These are phyloP conservation scores for Helicoverpa assulta DNA, from an alignment of 2,888 invertebrate species.

Conservation along the genomic window DNA sequence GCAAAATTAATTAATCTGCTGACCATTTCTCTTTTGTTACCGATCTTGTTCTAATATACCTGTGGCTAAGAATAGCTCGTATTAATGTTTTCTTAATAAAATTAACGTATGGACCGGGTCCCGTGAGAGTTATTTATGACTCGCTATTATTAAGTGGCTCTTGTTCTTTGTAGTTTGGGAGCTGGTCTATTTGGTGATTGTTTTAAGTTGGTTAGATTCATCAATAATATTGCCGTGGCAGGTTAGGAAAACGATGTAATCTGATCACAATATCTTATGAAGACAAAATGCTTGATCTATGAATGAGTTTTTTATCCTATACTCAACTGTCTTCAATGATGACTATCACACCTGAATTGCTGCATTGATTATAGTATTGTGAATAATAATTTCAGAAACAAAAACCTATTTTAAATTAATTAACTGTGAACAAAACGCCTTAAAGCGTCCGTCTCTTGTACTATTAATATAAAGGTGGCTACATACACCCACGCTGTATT, in stretches of 20 bases:
- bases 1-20: conserved; percentile 44
- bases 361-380: no score
- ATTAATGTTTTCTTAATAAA: conserved; percentile 47
- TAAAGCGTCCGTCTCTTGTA: conserved; percentile 10
- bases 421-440: neutral
- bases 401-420: neutral
- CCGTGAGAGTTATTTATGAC: conserved; percentile 43
- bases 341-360: no score
- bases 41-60: conserved; percentile 30
- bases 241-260: no score
- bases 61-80: conserved; percentile 22
- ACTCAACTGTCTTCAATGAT: no score
- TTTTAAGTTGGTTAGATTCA: neutral
- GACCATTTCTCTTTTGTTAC: conserved; percentile 25
- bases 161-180: conserved; percentile 17
- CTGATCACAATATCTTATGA: no score
- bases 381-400: no score
- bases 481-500: conserved; percentile 44
- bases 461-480: conserved; percentile 21
- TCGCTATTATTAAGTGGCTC: conserved; percentile 36
- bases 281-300: no score
- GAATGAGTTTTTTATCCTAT: no score
- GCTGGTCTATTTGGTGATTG: neutral
- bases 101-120: conserved; percentile 39
- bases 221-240: no score